A percentile compares a stretch with the other conserved stretches of the same genome.
Evolutionary conservation across 2,888 invertebrate species (phyloP).

Genomic region (Axea sp.): DNA sequence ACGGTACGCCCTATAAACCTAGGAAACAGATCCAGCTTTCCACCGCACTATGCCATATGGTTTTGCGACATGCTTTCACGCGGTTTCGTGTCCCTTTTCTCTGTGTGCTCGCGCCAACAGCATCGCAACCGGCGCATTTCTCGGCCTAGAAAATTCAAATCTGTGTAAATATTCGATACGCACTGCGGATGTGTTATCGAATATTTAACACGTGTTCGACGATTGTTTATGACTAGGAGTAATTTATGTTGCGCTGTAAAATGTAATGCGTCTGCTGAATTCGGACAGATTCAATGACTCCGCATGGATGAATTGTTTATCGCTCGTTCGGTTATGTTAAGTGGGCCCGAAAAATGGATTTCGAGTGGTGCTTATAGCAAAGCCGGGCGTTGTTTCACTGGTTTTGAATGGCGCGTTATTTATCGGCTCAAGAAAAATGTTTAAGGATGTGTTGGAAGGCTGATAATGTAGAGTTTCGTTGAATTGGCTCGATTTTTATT

Average conservation of each 20-base stretch:
- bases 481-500: too few relatives aligned
- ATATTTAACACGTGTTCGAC: constrained; percentile 40
- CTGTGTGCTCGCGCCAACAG: neutral
- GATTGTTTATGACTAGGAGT: constrained; percentile 44
- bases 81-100: constrained; percentile 24
- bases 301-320: constrained; percentile 35
- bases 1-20: constrained; percentile 60
- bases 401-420: constrained; percentile 25
- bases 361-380: constrained; percentile 8
- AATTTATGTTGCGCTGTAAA: constrained; percentile 28
- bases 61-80: constrained; percentile 61
- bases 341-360: constrained; percentile 32
- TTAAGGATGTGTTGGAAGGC: constrained; percentile 6
- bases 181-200: constrained; percentile 23
- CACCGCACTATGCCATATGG: constrained; percentile 56
- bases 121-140: constrained; percentile 3
- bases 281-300: constrained; percentile 21
- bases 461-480: constrained; percentile 12
- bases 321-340: constrained; percentile 36
- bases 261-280: constrained; percentile 6
- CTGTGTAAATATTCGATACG: constrained; percentile 44
- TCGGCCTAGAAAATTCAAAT: constrained; percentile 27
- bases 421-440: constrained; percentile 26
- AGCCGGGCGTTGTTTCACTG: constrained; percentile 2
- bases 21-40: constrained; percentile 61